Conservation (phyloP, 2,113 vertebrate species). For the Psammodynastes pulverulentus region DNA sequence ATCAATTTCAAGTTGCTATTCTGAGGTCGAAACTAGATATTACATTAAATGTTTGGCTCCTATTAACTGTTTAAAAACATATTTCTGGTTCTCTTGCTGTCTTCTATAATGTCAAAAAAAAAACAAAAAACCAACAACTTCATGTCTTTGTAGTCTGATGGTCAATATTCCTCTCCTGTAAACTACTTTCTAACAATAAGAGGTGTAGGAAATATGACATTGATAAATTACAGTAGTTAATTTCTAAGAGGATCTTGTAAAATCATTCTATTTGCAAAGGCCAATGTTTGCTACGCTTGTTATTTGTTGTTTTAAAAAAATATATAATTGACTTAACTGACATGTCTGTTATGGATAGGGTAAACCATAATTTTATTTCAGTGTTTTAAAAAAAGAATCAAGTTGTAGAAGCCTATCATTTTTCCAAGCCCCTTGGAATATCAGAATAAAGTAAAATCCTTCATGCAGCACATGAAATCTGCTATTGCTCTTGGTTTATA, state of each 20-base stretch:
- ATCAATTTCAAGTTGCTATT: conserved; percentile 1
- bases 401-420: neutral
- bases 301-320: neutral
- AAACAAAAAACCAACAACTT: neutral
- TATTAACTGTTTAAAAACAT: neutral
- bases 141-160: neutral
- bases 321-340: neutral
- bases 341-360: neutral
- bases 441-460: neutral
- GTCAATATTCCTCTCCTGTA: neutral
- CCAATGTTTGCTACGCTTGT: neutral
- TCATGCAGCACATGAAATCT: neutral
- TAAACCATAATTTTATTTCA: neutral
- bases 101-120: neutral
- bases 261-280: neutral
- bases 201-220: neutral
- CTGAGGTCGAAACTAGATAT: neutral
- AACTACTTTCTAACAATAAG: neutral
- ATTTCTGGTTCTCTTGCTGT: neutral
- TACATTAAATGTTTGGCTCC: neutral
- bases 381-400: neutral
- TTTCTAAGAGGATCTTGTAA: neutral
- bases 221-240: neutral
- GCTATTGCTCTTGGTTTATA: neutral
- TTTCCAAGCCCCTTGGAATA: neutral